phyloP scores from a whole-genome alignment of 2,888 invertebrate genomes.

The Orthonychiurus folsomi region DNA sequence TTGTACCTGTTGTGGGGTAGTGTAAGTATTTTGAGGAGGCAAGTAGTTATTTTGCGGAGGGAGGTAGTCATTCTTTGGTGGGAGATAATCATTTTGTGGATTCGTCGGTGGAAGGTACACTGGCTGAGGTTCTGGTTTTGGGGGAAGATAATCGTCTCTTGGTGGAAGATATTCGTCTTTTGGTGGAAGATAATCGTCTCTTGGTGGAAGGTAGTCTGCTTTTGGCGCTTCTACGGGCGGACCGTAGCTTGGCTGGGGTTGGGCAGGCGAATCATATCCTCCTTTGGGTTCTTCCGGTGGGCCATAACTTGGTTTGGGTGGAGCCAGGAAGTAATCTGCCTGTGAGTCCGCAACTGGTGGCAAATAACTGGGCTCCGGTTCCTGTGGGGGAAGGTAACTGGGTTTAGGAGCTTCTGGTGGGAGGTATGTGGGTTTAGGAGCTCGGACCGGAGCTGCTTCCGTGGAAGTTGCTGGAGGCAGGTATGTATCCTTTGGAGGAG shows the following conservation, averaged over 20 bases:
- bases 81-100: no score
- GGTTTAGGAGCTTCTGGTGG: not conserved
- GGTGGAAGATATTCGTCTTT: constrained; percentile 5
- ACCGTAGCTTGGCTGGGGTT: not conserved
- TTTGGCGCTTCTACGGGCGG: not conserved
- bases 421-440: not conserved
- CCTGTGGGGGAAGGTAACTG: constrained; percentile 5
- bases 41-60: not conserved
- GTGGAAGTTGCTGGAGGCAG: constrained; percentile 4
- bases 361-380: no score
- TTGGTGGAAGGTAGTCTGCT: not conserved
- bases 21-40: not conserved
- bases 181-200: not conserved
- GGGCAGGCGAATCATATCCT: not conserved
- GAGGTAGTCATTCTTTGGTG: not conserved
- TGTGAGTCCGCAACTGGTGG: not conserved
- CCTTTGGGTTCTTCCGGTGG: constrained; percentile 3
- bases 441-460: not conserved
- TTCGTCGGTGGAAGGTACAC: no score
- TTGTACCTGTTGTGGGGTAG: not conserved
- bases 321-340: not conserved
- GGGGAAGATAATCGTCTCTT: not conserved
- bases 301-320: constrained; percentile 9
- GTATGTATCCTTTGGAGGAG: constrained; percentile 1
- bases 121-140: no score